Base-by-base conservation (phyloP, 2,888 invertebrate genomes). In the Epirrhoe tristata region DNA sequence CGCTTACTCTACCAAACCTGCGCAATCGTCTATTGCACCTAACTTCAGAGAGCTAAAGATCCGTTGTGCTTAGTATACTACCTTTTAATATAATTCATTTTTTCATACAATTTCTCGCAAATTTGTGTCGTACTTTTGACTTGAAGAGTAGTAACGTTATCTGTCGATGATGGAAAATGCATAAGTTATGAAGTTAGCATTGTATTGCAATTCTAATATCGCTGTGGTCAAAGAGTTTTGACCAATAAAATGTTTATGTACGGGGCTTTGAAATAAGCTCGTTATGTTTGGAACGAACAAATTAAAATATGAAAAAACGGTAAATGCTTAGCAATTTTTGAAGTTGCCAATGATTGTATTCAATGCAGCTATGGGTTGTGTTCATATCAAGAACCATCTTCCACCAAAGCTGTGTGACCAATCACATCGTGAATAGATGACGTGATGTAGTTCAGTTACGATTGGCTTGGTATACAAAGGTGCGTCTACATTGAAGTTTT, bases 361-460 rank as follows among this genome's bases (percentile, higher is more conserved):
- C 32, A 46, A 54, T 46, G 60, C 53, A 53, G 57, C 52, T 63
- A n/a, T 46, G 1, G 56, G 51, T 63, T 58, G 46, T 63, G 57
- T 63, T 58, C 43, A 57, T 63, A 52, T 43, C 12, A 43, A 43
- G 39, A 12, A 2, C 39, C 39, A 43, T 43, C 39, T 12, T 12
- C 39, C 39, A 43, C 12, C 2, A 43, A 43, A 43, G 12, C 39
- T 43, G 39, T 36, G 36, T 43, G 39, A 10, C 39, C 39, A 43
- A 43, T 43, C 39, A 43, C 1, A 43, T 12, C 3, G 39, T 43
- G 39, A 12, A 43, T 43, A 12, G 12, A 43, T 43, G 12, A 43
- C 36, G 36, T 43, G 12, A 43, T 12, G 12, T 43, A 2, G 2
- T 2, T 39, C 0, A 43, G 12, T 43, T 3, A 43, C 39, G 39